Conservation (phyloP, 2,113 vertebrate species). For the Probosciger aterrimus region DNA sequence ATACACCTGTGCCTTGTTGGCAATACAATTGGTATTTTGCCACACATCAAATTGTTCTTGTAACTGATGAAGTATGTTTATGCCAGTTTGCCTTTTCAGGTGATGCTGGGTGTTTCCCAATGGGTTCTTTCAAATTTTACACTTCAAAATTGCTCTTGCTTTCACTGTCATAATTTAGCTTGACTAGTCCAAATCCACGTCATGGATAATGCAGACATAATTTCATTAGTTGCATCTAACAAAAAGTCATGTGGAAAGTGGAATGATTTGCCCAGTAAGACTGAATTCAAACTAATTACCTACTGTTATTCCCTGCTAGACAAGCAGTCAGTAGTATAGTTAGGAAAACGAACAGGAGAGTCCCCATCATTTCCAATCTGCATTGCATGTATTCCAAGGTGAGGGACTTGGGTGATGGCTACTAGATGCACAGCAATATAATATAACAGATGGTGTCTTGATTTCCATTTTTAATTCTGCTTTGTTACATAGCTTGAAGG, state of each 20-base stretch:
- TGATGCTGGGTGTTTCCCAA: background rate
- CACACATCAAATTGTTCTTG: background rate
- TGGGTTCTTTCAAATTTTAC: background rate
- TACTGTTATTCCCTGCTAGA: background rate
- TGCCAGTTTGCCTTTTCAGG: conserved; percentile 10
- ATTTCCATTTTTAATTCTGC: background rate
- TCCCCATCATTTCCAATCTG: background rate
- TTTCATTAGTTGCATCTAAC: conserved; percentile 8
- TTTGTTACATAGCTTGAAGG: background rate
- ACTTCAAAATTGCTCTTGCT: conserved; percentile 1
- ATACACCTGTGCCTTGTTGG: conserved; percentile 33
- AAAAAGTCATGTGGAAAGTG: conserved; percentile 35
- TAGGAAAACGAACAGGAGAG: background rate
- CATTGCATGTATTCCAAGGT: background rate
- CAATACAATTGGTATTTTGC: background rate
- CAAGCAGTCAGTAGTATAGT: background rate
- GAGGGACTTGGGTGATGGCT: background rate
- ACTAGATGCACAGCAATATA: background rate
- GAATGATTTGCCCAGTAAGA: conserved; percentile 24
- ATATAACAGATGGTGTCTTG: background rate
- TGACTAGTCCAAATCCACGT: background rate
- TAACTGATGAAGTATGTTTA: conserved; percentile 1
- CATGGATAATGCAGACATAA: background rate
- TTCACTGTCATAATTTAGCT: background rate
- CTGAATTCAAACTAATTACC: conserved; percentile 25